Evolutionary conservation across 2,888 invertebrate genomes (phyloP).

Genomic region (Scaptomyza parva): DNA sequence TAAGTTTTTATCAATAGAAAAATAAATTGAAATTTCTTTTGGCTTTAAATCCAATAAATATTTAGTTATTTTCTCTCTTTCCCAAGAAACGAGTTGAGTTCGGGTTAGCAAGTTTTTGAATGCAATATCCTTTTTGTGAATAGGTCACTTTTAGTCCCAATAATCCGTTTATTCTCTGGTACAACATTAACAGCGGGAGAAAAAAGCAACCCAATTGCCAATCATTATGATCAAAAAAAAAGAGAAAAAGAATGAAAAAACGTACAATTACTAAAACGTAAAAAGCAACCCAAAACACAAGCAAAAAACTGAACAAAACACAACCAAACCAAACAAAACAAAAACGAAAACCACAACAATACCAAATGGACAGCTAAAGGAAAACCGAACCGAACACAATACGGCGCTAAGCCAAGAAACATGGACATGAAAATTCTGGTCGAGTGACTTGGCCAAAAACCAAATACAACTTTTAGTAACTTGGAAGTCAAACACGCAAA

Average conservation of each 20-base stretch:
- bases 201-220: constrained; percentile 28
- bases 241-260: constrained; percentile 6
- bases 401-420: constrained; percentile 19
- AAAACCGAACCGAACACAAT: constrained; percentile 38
- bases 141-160: not conserved
- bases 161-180: constrained; percentile 6
- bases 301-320: constrained; percentile 15
- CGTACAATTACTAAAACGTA: constrained; percentile 54
- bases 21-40: too few species aligned
- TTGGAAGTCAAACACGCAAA: constrained; percentile 46
- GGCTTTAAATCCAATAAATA: not conserved
- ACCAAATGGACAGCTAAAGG: constrained; percentile 41
- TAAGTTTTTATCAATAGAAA: too few species aligned
- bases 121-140: not conserved
- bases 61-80: not conserved
- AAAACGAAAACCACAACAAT: constrained; percentile 27
- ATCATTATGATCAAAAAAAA: constrained; percentile 39
- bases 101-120: constrained; percentile 8
- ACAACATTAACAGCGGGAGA: not conserved
- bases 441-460: constrained; percentile 55
- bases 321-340: constrained; percentile 13
- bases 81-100: not conserved
- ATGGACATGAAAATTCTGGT: constrained; percentile 39
- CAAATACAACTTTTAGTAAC: constrained; percentile 36
- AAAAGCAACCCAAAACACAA: constrained; percentile 33